phyloP scores from a whole-genome alignment of 2,113 vertebrate genomes.

The Kryptolebias marmoratus region DNA sequence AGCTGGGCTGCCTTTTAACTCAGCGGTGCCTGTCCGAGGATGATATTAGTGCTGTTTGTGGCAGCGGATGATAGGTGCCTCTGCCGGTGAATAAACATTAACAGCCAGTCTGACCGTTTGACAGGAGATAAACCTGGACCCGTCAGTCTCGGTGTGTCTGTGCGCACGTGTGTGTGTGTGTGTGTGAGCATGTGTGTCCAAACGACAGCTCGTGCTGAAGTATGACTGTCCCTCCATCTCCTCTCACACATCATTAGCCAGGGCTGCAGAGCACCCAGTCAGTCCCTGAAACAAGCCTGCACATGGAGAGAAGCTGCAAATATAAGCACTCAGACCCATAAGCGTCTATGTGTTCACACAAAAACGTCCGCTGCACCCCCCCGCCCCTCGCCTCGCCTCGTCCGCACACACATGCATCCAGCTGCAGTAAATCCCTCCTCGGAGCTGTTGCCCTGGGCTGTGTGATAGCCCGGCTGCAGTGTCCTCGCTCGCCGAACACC shows the following conservation, averaged over 20 bases:
- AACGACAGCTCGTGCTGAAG: conserved; percentile 36
- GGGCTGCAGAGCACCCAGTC: conserved; percentile 47
- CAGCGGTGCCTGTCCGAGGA: conserved; percentile 57
- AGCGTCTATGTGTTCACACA: conserved; percentile 32
- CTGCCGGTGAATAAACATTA: conserved; percentile 58
- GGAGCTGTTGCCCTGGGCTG: conserved; percentile 60
- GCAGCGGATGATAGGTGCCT: conserved; percentile 61
- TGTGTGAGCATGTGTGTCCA: conserved; percentile 20
- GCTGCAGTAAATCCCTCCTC: conserved; percentile 57
- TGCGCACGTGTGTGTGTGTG: conserved; percentile 21
- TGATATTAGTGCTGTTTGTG: conserved; percentile 49
- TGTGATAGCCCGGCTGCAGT: conserved; percentile 67
- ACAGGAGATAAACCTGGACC: conserved; percentile 69
- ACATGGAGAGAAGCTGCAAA: conserved; percentile 34
- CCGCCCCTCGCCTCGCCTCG: conserved; percentile 16
- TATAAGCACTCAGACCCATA: conserved; percentile 35
- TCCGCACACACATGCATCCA: conserved; percentile 10
- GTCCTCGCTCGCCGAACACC: conserved; percentile 62
- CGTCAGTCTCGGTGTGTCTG: conserved; percentile 51
- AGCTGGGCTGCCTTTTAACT: conserved; percentile 67
- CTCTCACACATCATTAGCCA: conserved; percentile 72
- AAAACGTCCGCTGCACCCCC: neutral
- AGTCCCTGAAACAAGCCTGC: conserved; percentile 30
- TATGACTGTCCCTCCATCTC: conserved; percentile 63
- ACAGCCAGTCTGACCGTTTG: conserved; percentile 57